Percentiles rank a stretch among this genome's conserved stretches.
Evolutionary conservation across 2,888 invertebrate genomes (phyloP).

Genomic region (Conus canariensis): DNA sequence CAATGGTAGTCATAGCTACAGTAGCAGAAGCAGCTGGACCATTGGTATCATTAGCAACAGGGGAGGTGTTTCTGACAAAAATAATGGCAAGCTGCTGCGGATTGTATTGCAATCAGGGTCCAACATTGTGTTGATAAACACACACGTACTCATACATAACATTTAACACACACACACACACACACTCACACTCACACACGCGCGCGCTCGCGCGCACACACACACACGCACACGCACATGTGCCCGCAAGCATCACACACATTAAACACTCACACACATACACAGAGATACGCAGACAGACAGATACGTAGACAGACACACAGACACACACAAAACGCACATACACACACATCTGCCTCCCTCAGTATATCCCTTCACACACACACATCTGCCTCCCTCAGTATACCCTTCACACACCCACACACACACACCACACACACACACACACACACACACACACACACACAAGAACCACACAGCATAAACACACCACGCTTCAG

Average conservation of each 20-base stretch:
- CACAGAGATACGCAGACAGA: background rate
- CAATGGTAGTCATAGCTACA: no score
- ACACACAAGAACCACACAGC: no score
- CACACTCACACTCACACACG: background rate
- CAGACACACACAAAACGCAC: background rate
- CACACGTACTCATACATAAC: no score
- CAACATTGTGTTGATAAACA: no score
- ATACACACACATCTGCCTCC: slow-evolving; percentile 67
- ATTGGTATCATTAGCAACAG: no score
- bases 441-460: slow-evolving; percentile 54
- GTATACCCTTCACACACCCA: background rate
- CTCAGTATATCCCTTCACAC: background rate
- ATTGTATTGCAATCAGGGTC: no score
- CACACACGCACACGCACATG: background rate
- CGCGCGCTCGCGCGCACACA: background rate
- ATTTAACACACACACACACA: no score
- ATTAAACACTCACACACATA: background rate
- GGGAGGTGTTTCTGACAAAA: no score
- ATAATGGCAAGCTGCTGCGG: no score
- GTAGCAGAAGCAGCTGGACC: no score
- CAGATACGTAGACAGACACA: background rate
- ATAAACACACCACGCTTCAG: no score
- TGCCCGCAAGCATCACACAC: background rate
- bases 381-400: no score
- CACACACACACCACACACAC: background rate